A percentile compares a stretch with the other conserved stretches of the same genome.
These are phyloP conservation scores for Ariolimax columbianus DNA, from an alignment of 2,888 invertebrate species.

Conservation along the genomic window DNA sequence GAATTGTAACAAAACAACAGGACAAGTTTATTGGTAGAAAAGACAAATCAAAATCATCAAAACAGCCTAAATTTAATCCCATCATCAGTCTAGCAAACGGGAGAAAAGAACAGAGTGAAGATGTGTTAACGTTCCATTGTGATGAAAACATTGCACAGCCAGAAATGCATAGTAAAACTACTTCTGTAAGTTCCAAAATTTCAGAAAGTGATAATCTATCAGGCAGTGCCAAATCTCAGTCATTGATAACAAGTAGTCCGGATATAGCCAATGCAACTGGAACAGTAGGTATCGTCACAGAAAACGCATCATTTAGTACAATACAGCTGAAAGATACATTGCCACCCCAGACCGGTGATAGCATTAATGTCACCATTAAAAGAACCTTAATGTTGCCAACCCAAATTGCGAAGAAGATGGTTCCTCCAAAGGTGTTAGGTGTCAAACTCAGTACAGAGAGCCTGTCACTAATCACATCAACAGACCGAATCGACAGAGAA, in stretches of 20 bases:
- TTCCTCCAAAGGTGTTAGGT: constrained; percentile 42
- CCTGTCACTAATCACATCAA: constrained; percentile 50
- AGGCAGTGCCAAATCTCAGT: background rate
- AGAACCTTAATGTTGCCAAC: constrained; percentile 21
- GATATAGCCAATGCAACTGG: background rate
- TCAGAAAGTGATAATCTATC: background rate
- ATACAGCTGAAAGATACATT: background rate
- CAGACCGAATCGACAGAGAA: constrained; percentile 36
- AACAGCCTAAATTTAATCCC: background rate
- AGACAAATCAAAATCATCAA: background rate
- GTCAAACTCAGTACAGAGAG: constrained; percentile 49
- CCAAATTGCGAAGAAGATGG: constrained; percentile 31
- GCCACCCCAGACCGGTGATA: background rate
- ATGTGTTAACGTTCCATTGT: background rate
- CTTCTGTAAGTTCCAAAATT: background rate
- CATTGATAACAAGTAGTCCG: background rate
- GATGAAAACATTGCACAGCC: background rate
- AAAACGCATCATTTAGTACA: background rate
- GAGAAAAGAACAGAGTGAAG: background rate
- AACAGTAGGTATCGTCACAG: background rate
- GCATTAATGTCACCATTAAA: background rate
- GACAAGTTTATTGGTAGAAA: background rate
- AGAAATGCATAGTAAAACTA: background rate
- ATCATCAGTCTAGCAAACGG: background rate
- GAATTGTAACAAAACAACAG: background rate